Base-by-base conservation (phyloP, 2,888 invertebrate species). In the Periphyllus acericola region DNA sequence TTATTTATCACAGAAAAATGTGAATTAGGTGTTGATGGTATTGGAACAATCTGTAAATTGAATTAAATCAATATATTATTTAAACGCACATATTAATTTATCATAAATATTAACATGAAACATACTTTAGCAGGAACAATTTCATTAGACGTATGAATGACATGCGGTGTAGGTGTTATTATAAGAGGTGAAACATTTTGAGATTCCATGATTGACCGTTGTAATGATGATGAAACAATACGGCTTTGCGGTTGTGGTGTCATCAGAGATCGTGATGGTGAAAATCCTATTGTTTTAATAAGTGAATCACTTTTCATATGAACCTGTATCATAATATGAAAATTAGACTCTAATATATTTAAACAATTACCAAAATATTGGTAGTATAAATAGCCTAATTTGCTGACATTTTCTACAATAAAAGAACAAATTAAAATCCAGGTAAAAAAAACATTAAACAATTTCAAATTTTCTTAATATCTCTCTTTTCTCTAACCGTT, bases 1-100 rank as follows among this genome's bases (percentile, higher is more conserved):
- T 87, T 87, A 60, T 74, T 81, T 25, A 87, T 74, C 21, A 87
- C 81, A 32, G 87, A 87, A 72, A 87, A 87, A 66, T 87, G 87
- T 81, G 87, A 74, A 36, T 25, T 40, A 25, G 80, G 74, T 6
- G 84, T 0, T 68, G 85, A 72, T 32, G 86, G 40, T 29, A 81
- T 40, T 72, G 87, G 87, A 40, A 81, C 74, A 40, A 80, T 81
- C 80, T 87, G 40, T 60, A 52, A 87, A 74, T 40, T 11, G 11
- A 81, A 46, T 46, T 0, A 32, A 76, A 75, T 34, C 11, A 4
- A 29, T 14, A 32, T 32, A 32, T 6, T 46, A 72, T 19, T 66
- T 14, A 6, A 25, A 29, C 1, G 25, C 46, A 46, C 21, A 1
- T 19, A 29, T n/a, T 36, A 8, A 52, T 82, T 5, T 36, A 36